phyloP scores from a whole-genome alignment of 2,888 invertebrate species.

The Diadegma fenestrale region DNA sequence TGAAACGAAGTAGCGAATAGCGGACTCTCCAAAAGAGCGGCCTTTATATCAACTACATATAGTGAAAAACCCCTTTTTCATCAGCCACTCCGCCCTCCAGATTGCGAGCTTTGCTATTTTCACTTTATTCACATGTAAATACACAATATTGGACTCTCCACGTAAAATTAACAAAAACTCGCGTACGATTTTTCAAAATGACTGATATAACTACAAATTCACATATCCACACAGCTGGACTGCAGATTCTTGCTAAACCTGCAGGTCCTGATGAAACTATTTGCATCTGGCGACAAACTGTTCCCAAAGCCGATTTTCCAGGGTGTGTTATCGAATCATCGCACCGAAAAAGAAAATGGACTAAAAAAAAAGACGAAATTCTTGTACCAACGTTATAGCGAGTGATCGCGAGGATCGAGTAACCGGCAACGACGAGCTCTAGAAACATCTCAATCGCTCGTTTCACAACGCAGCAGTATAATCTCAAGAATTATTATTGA shows the following conservation, averaged over 20 bases:
- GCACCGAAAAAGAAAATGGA: too few relatives aligned
- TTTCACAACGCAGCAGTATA: too few relatives aligned
- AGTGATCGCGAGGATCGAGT: too few relatives aligned
- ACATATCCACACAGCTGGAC: too few relatives aligned
- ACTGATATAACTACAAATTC: neutral
- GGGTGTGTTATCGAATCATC: too few relatives aligned
- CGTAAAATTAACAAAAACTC: neutral
- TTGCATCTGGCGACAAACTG: neutral
- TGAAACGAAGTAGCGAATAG: constrained; percentile 41
- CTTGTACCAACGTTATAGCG: too few relatives aligned
- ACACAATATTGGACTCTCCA: neutral
- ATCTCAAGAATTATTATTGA: neutral
- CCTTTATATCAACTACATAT: constrained; percentile 40
- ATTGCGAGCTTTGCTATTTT: constrained; percentile 45
- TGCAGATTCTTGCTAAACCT: neutral
- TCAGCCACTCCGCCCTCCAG: constrained; percentile 44
- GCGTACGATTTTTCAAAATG: neutral
- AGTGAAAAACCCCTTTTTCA: constrained; percentile 52
- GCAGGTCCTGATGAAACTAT: neutral
- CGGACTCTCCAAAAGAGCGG: constrained; percentile 35
- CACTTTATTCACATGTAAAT: constrained; percentile 2
- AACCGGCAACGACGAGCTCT: too few relatives aligned
- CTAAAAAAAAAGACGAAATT: too few relatives aligned
- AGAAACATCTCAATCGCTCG: too few relatives aligned
- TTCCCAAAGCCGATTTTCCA: too few relatives aligned